These are phyloP conservation scores for Lordiphosa clarofinis DNA, from an alignment of 1,140 invertebrate genomes.

Conservation along the genomic window DNA sequence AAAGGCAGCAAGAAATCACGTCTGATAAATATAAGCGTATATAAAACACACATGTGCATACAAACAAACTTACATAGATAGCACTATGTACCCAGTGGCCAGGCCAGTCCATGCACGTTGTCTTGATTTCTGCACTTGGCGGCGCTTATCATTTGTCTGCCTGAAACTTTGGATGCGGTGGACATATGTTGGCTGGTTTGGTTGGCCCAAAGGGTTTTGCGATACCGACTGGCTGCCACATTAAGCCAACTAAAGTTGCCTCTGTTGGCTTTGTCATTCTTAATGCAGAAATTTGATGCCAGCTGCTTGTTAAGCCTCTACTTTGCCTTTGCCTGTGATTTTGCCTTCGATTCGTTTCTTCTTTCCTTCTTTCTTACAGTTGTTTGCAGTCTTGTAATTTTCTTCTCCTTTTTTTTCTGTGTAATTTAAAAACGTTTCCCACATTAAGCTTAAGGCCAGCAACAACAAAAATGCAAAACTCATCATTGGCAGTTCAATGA, in stretches of 20 bases:
- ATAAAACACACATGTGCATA: conserved; percentile 10
- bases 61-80: conserved; percentile 4
- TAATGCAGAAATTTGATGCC: conserved; percentile 59
- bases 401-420: conserved; percentile 3
- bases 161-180: conserved; percentile 31
- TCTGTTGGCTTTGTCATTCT: conserved; percentile 40
- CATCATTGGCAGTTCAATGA: conserved; percentile 15
- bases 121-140: conserved; percentile 53
- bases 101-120: conserved; percentile 10
- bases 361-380: conserved; percentile 3
- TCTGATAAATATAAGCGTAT: conserved; percentile 45
- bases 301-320: conserved; percentile 48
- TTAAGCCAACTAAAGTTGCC: conserved; percentile 22
- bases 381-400: conserved; percentile 16
- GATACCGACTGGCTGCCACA: conserved; percentile 14
- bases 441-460: conserved; percentile 35
- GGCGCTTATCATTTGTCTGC: conserved; percentile 61
- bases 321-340: not conserved
- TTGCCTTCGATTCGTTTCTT: conserved; percentile 4
- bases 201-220: conserved; percentile 23
- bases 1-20: conserved; percentile 63
- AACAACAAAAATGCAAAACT: conserved; percentile 30
- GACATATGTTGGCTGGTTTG: conserved; percentile 30
- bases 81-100: not conserved
- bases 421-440: conserved; percentile 22